Conservation (phyloP, 2,113 vertebrate species). For the Pelvicachromis taeniatus region DNA sequence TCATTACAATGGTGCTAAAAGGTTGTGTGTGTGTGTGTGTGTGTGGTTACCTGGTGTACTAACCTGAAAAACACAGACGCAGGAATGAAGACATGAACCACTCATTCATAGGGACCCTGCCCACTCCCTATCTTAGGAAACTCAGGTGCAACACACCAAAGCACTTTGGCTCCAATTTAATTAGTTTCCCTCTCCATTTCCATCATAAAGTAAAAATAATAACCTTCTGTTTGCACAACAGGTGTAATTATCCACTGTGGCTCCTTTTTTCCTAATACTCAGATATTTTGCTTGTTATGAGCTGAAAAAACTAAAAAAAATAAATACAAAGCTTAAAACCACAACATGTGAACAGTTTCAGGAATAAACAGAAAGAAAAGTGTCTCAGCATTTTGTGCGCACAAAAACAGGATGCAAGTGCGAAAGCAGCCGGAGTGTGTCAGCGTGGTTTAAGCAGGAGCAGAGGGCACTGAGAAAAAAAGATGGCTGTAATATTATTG, state of each 20-base stretch:
- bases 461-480: background rate
- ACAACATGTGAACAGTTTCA: background rate
- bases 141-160: background rate
- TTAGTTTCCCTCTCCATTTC: background rate
- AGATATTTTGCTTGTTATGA: background rate
- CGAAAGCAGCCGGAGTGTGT: background rate
- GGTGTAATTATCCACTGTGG: background rate
- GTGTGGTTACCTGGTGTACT: background rate
- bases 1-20: background rate
- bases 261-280: background rate
- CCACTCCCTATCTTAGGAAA: background rate
- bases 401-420: background rate
- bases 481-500: background rate
- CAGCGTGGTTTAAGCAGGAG: background rate
- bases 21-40: background rate
- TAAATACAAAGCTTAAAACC: background rate
- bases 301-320: background rate
- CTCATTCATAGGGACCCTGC: background rate
- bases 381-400: background rate
- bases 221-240: background rate
- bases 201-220: background rate
- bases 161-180: background rate
- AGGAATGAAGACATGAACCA: background rate
- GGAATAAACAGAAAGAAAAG: background rate
- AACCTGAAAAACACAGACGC: background rate